Base-by-base conservation (phyloP, 2,113 vertebrate species). In the Boulengeromyrus knoepffleri region DNA sequence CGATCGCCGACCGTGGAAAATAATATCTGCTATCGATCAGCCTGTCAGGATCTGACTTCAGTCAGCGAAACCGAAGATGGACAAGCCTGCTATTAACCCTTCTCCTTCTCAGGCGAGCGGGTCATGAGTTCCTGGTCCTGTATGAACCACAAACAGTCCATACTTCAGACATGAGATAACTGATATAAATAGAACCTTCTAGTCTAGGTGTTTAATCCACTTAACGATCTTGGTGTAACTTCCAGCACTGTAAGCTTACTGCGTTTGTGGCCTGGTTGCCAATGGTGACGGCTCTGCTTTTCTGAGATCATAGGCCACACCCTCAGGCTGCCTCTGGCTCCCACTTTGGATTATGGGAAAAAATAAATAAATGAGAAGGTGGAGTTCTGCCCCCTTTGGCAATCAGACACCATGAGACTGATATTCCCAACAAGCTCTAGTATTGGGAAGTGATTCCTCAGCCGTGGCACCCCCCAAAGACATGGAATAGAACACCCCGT, bases 1-100 rank as follows among this genome's bases (percentile, higher is more conserved):
- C 94, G 92, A 96, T 96, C 95, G 93, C 95, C 94, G 95, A 96
- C 95, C 94, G 95, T 93, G 94, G 95, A 92, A 95, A 96, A 95
- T 95, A 95, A 96, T 96, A 93, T 91, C 88, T 93, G 93, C 90
- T 94, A 96, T 94, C 96, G 96, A 97, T 97, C 93, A 91, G 77
- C 91, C 93, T 94, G 92, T 95, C 93, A 93, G 93, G 90, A 92
- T 93, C 91, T 88, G 94, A 95, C 93, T 95, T 93, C 93, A 93
- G 90, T 92, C 93, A 93, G 94, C 91, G 94, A 94, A 94, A 93
- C 92, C 93, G 91, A 93, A 93, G 90, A 90, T 93, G 95, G 93
- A 94, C 74, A 74, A 88, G 90, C 92, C 85, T 77, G 93, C 86
- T 87, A 88, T 96, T 95, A 96, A 96, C 94, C 92, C 93, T 90